Base-by-base conservation (phyloP, 2,113 vertebrate genomes). In the Ramphastos sulfuratus region DNA sequence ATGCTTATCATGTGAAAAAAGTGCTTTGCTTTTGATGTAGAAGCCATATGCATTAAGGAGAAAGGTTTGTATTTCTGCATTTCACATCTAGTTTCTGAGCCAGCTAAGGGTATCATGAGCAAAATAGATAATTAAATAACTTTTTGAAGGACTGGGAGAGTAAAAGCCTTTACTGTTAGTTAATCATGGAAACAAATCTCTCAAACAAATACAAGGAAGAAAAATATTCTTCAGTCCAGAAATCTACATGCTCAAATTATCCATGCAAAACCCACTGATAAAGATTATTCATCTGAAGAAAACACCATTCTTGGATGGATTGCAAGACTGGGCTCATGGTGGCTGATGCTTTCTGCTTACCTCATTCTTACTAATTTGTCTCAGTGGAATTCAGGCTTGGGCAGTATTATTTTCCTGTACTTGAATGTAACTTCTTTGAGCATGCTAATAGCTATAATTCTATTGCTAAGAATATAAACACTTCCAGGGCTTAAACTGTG, bases 341-440 rank as follows among this genome's bases (percentile, higher is more conserved):
- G 30, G 27, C 55, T 77, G 70, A 90, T 77, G 48, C 55, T 88
- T 69, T 73, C 37, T 78, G 30, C 19, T 78, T 17, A 50, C 55
- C 21, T 92, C 50, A n/a, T 66, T 87, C 42, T 82, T 69, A 56
- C 33, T 65, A 28, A 73, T 77, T 20, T 65, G 80, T 4, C n/a
- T 85, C n/a, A 44, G 42, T n/a, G 37, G 25, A 67, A 56, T 48
- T 77, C 13, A 35, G 16, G 5, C 25, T 54, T 73, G 15, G 16
- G 37, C 27, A 39, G 33, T 55, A 64, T 70, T 64, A 60, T 73
- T 92, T 94, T 80, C 60, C 65, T 44, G 15, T 37, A 66, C 9
- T 33, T 66, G 25, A 97, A 77, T 31, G 87, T 82, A 82, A 85
- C 66, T 86, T 93, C 87, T 93, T 70, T 91, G 67, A 93, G 84